phyloP scores from a whole-genome alignment of 1,140 invertebrate genomes.

The Drosophila ambigua region DNA sequence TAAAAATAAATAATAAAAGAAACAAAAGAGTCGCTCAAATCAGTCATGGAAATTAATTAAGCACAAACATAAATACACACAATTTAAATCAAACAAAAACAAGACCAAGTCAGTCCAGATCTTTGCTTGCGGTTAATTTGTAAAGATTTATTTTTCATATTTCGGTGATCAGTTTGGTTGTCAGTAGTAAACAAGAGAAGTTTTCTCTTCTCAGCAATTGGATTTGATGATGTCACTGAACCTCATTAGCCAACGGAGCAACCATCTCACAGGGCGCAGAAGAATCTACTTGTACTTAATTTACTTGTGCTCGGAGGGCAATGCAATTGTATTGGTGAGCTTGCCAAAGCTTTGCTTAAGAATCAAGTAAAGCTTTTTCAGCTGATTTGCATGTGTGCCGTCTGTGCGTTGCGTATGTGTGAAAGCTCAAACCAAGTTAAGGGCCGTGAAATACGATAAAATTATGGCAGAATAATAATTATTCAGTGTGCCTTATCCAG shows the following conservation, averaged over 20 bases:
- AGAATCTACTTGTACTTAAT: too few species aligned
- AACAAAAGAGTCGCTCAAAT: neutral
- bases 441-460: too few species aligned
- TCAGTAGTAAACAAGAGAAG: constrained; percentile 16
- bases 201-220: constrained; percentile 27
- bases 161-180: neutral
- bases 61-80: neutral
- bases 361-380: neutral
- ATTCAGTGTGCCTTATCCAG: too few species aligned
- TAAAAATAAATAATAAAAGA: constrained; percentile 18
- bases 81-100: constrained; percentile 14
- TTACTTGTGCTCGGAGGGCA: neutral
- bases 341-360: neutral
- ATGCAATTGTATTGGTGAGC: too few species aligned
- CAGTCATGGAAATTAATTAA: constrained; percentile 9
- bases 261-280: neutral
- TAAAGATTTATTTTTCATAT: constrained; percentile 11
- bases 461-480: too few species aligned
- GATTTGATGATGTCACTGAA: constrained; percentile 21
- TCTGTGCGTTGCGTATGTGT: neutral
- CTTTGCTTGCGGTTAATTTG: neutral
- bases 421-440: too few species aligned
- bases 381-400: neutral
- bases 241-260: constrained; percentile 23
- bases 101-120: neutral